Evolutionary conservation across 2,888 invertebrate genomes (phyloP).

Genomic region (Philereme transversata): DNA sequence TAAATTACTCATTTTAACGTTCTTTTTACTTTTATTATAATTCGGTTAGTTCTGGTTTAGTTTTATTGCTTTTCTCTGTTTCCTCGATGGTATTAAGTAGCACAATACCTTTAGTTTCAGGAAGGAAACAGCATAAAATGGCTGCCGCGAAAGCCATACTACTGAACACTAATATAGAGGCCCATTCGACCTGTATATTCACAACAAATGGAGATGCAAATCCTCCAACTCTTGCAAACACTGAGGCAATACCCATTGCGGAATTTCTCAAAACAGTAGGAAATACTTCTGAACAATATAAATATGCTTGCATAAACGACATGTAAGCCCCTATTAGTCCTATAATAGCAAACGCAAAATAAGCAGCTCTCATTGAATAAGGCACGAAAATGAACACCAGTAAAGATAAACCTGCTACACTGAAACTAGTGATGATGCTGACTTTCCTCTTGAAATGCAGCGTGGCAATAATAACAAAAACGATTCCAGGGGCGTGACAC

Average conservation of each 20-base stretch:
- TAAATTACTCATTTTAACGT: neutral
- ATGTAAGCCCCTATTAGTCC: constrained; percentile 90
- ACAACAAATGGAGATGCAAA: constrained; percentile 88
- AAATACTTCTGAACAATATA: constrained; percentile 91
- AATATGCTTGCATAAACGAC: constrained; percentile 86
- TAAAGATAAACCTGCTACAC: constrained; percentile 59
- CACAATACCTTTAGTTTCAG: constrained; percentile 71
- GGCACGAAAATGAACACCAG: constrained; percentile 67
- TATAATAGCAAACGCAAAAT: constrained; percentile 88
- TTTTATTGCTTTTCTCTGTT: constrained; percentile 47
- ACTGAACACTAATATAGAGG: constrained; percentile 68
- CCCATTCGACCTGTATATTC: constrained; percentile 74
- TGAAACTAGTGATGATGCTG: constrained; percentile 59
- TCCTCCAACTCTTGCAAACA: constrained; percentile 87
- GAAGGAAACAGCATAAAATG: constrained; percentile 63
- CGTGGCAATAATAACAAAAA: constrained; percentile 60
- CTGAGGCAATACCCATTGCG: constrained; percentile 89
- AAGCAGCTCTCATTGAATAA: constrained; percentile 52
- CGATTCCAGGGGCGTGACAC: constrained; percentile 57
- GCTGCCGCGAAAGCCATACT: constrained; percentile 62
- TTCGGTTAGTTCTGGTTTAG: constrained; percentile 16
- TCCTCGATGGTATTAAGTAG: constrained; percentile 69
- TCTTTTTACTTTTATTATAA: neutral
- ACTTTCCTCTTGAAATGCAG: constrained; percentile 62
- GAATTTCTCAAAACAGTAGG: constrained; percentile 92